Percentiles rank a stretch among this genome's conserved stretches.
These are phyloP conservation scores for Scortum barcoo DNA, from an alignment of 2,113 vertebrate genomes.

Conservation along the genomic window DNA sequence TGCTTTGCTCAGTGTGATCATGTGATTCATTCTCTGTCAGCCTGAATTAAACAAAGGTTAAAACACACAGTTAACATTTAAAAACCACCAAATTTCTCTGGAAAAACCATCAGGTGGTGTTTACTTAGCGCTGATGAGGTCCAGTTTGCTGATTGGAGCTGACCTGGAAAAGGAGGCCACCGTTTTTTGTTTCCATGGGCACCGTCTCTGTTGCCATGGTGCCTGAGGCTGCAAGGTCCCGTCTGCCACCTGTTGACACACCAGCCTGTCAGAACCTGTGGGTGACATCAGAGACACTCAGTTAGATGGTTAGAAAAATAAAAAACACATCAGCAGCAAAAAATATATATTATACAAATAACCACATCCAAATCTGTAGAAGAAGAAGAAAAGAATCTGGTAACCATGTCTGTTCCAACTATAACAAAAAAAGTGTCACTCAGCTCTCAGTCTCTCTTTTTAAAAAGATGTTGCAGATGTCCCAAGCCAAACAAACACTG, in stretches of 20 bases:
- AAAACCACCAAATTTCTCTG: background rate
- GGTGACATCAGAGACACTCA: background rate
- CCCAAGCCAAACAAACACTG: too few species aligned
- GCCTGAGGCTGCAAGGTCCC: constrained; percentile 28
- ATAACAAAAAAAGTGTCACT: background rate
- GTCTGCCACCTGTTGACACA: constrained; percentile 52
- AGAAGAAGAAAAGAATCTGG: too few species aligned
- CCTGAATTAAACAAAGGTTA: background rate
- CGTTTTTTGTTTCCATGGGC: constrained; percentile 63
- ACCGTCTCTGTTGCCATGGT: constrained; percentile 53
- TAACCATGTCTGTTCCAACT: too few species aligned
- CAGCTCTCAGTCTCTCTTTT: too few species aligned
- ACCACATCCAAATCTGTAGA: too few species aligned
- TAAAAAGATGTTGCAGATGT: too few species aligned
- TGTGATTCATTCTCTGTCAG: background rate
- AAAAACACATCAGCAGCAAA: background rate
- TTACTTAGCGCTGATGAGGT: background rate
- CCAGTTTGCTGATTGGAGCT: constrained; percentile 14
- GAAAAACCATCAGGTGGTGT: background rate
- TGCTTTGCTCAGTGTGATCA: background rate
- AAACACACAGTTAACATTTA: background rate
- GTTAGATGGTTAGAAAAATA: background rate
- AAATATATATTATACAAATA: too few species aligned
- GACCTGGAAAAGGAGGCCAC: constrained; percentile 22
- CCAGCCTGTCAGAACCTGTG: background rate